Base-by-base conservation (phyloP, 2,113 vertebrate species). In the Bos taurus region DNA sequence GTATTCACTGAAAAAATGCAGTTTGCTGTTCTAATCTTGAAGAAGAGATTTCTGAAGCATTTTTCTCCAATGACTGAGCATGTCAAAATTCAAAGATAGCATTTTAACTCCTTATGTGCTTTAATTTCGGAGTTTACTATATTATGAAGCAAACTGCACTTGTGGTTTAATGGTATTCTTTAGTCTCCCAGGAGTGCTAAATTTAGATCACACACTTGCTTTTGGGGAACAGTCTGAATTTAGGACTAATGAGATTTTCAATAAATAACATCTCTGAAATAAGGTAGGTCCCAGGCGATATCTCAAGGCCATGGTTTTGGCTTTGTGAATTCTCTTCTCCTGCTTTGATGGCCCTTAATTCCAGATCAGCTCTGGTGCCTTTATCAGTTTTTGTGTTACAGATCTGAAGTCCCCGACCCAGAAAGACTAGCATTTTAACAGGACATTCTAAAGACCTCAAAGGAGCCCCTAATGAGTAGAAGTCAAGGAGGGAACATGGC, bases 1-100 rank as follows among this genome's bases (percentile, higher is more conserved):
- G 64, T 98, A 97, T 98, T 95, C 94, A 95, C 83, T 96, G 96
- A 96, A 97, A 97, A 98, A 96, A 96, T 43, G 52, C 97, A 97
- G 95, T 98, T 52, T 92, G 95, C 96, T 54, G 2, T 95, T 97
- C 52, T 88, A 90, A 97, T 64, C 97, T 92, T 96, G 10, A 40
- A 88, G 48, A 77, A 98, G 85, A 78, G 15, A 77, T 84, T 96
- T 88, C 30, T 95, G 60, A 88, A 93, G 64, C 67, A 81, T 85
- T 95, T 86, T 87, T 89, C 78, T 90, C 43, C 21, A 71, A 74
- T 59, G 96, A 78, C 92, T 78, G n/a, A 94, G 43, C 64, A 64
- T 94, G 81, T 88, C 43, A 92, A 71, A 92, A 86, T 92, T 28
- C 56, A 93, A n/a, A 71, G 83, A 91, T 48, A 91, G 28, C 17